Base-by-base conservation (phyloP, 2,797 vertebrate species). In the Sebastes flavidus region DNA sequence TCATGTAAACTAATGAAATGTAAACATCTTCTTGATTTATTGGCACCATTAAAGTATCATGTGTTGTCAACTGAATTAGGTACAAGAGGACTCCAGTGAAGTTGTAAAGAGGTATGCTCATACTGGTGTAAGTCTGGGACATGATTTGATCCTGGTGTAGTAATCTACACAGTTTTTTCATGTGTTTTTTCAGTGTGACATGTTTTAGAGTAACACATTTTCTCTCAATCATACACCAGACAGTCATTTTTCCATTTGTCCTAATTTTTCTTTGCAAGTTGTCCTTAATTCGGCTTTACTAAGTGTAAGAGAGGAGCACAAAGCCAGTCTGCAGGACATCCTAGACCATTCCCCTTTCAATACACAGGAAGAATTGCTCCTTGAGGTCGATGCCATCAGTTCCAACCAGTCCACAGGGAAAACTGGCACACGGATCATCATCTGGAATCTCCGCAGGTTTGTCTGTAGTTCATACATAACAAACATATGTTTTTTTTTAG, bases 371-470 rank as follows among this genome's bases (percentile, higher is more conserved):
- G 96, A 97, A 0, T 93, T 99, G 27, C 83, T 97, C 20, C 81
- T 85, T 34, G 98, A 99, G 84, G 91, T 99, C 13, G 66, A 92
- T 20, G 94, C 95, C 61, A 97, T 99, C 76, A 79, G 11, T 8
- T 61, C 87, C 4, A 34, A 74, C 8, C 71, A 29, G 3, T 84
- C 77, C 24, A 86, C 85, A 0, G 86, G 83, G 0, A 95, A 93
- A 80, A 97, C 96, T 14, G 98, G 98, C 87, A 98, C 98, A 12
- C 94, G 97, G 79, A 97, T 99, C 88, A 98, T 99, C 82, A 97
- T 99, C 84, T 99, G 98, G 98, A 99, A 97, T 78, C 95, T 99
- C 29, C 95, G 97, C 91, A 96, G 95, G 98, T 99, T n/a, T 59
- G 72, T 76, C 27, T 72, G 11, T 55, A 22, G 5, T 46, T 30